Percentiles rank a stretch among this genome's conserved stretches.
Evolutionary conservation across 1,140 invertebrate genomes (phyloP).

Genomic region (Amyelois transitella): DNA sequence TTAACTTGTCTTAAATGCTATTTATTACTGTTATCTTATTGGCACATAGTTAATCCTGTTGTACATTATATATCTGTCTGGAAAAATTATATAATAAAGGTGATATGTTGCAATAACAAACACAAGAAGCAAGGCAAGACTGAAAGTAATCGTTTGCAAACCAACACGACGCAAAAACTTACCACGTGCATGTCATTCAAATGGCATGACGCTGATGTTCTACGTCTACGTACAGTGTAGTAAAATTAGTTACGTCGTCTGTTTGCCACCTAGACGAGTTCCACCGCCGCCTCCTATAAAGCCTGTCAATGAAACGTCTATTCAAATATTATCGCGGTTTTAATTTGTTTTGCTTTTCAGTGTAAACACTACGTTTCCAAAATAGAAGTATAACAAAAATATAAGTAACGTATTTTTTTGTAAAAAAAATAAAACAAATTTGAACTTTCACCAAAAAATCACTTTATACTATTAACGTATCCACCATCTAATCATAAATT

Average conservation of each 20-base stretch:
- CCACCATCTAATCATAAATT: constrained; percentile 27
- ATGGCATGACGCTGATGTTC: constrained; percentile 37
- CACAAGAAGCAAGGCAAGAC: neutral
- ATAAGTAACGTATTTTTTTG: no score
- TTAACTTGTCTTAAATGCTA: no score
- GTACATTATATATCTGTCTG: no score
- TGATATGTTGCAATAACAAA: neutral
- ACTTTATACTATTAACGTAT: constrained; percentile 26
- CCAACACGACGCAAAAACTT: constrained; percentile 32
- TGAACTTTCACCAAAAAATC: constrained; percentile 18
- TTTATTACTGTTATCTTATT: no score
- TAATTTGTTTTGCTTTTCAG: no score
- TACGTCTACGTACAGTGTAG: constrained; percentile 36
- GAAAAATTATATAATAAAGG: no score
- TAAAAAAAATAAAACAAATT: neutral
- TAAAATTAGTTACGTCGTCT: constrained; percentile 40
- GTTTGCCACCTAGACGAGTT: constrained; percentile 27
- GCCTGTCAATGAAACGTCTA: no score
- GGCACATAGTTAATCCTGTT: no score
- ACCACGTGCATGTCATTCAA: constrained; percentile 63
- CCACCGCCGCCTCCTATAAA: constrained; percentile 11
- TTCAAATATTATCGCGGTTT: no score
- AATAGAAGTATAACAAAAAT: no score
- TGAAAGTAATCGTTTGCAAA: neutral
- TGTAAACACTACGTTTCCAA: no score